Base-by-base conservation (phyloP, 1,140 invertebrate species). In the Melitaea cinxia region DNA sequence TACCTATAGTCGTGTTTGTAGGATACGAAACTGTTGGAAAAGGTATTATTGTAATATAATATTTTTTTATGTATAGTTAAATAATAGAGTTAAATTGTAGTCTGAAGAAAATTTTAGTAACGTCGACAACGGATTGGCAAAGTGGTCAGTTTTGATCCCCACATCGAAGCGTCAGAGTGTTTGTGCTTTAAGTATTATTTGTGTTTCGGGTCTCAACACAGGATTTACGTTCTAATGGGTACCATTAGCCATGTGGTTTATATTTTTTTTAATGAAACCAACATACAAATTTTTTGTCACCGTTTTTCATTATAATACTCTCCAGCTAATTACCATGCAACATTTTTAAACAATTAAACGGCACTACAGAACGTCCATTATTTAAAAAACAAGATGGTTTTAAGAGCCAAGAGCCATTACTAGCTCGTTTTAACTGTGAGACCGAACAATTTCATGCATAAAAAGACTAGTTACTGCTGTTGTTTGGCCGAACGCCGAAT, bases 1-100 rank as follows among this genome's bases (percentile, higher is more conserved):
- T 87, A 1, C 85, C 86, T 0, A 68, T 91, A 1, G 71, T 91
- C 0, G 77, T 89, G 1, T 54, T 91, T 4, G 86, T 91, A 1
- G 88, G 88, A 0, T 79, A 80, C 35, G 86, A 89, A 69, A 83
- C 74, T 39, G 79, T 87, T 39, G 86, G 86, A 4, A 91, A 89
- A 87, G 86, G 88, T 88, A 54, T 4, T 26, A 14, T 1, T 50
- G 1, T 21, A 54, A 35, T 35, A 9, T 12, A 33, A 9, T 0
- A 33, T 28, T 12, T 7, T 12, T 0, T 10, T 33, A 2, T 33
- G n/a, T n/a, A 30, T n/a, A n/a, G n/a, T n/a, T n/a, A n/a, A n/a
- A n/a, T n/a, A n/a, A n/a, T n/a, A n/a, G n/a, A n/a, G n/a, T n/a
- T n/a, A n/a, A n/a, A n/a, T n/a, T n/a, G n/a, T n/a, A n/a, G n/a